A percentile compares a stretch with the other conserved stretches of the same genome.
phyloP scores from a whole-genome alignment of 1,140 invertebrate genomes.

The Delia radicum region DNA sequence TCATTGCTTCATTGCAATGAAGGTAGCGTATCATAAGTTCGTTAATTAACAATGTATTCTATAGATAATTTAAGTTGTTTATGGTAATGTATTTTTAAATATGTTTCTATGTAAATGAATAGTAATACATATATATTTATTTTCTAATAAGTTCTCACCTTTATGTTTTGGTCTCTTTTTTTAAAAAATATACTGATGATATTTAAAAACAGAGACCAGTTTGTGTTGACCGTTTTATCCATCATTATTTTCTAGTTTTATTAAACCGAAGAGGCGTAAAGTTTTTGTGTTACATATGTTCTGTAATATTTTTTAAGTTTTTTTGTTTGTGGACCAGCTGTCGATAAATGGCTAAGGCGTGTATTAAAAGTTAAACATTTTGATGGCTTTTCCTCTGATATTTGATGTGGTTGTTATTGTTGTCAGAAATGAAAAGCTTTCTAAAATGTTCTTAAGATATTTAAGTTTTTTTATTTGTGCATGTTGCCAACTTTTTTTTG shows the following conservation, averaged over 20 bases:
- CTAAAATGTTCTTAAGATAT: slow-evolving; percentile 5
- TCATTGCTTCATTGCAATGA: no score
- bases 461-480: neutral
- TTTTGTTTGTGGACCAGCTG: neutral
- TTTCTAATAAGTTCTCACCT: slow-evolving; percentile 15
- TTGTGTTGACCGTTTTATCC: neutral
- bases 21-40: no score
- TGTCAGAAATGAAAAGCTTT: slow-evolving; percentile 8
- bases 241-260: slow-evolving; percentile 6
- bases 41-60: no score
- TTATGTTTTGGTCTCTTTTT: slow-evolving; percentile 7
- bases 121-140: neutral
- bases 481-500: neutral
- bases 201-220: neutral
- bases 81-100: no score
- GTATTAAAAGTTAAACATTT: slow-evolving; percentile 12
- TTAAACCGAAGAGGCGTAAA: neutral
- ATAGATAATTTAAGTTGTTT: no score
- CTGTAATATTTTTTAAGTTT: neutral
- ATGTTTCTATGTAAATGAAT: neutral
- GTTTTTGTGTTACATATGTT: slow-evolving; percentile 6
- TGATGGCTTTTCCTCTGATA: slow-evolving; percentile 1
- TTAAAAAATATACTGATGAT: no score
- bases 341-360: slow-evolving; percentile 8
- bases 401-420: neutral